Evolutionary conservation across 1,140 invertebrate species (phyloP), one percentile per base, ranked within the genome.

Genomic region (Drosophila jambulina): DNA sequence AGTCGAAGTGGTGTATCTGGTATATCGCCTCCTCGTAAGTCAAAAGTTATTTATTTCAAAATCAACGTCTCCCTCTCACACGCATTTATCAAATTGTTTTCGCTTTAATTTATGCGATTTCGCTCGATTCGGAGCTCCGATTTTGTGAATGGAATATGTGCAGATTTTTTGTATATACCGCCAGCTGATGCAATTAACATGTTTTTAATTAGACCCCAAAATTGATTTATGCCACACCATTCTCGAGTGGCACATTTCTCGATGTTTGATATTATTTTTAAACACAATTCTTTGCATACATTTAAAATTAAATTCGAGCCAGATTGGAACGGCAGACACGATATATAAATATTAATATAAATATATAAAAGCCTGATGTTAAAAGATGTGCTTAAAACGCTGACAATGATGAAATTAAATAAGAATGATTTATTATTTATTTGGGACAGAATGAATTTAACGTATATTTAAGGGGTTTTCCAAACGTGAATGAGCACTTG

Each of bases 151-250:
- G 83, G 80, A 82, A 87, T 60, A 77, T 43, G 61, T 49, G 48
- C 43, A 70, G 54, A 70, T 32, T 51, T 29, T 27, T 51, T 27
- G 13, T 75, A 71, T 51, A 25, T 23, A 64, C 45, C 23, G 60
- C 59, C 46, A 69, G 43, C 40, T 63, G 43, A 19, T 64, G 81
- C 71, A 76, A 80, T 87, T 72, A 86, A 87, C 80, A 82, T 86
- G 79, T 76, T 83, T 77, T 86, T 88, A 86, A 88, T 83, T 88
- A 80, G 67, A 64, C 57, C 64, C 23, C 69, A 40, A 70, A 70
- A 83, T 77, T 86, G 84, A 86, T 86, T 86, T 83, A 86, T 86
- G 76, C 70, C 75, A 75, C 76, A 74, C 54, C 64, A 63, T 72
- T 81, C 53, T 78, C 46, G 60, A 78, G 67, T 74, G 85, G 77